phyloP scores from a whole-genome alignment of 2,113 vertebrate species.

The Galemys pyrenaicus region DNA sequence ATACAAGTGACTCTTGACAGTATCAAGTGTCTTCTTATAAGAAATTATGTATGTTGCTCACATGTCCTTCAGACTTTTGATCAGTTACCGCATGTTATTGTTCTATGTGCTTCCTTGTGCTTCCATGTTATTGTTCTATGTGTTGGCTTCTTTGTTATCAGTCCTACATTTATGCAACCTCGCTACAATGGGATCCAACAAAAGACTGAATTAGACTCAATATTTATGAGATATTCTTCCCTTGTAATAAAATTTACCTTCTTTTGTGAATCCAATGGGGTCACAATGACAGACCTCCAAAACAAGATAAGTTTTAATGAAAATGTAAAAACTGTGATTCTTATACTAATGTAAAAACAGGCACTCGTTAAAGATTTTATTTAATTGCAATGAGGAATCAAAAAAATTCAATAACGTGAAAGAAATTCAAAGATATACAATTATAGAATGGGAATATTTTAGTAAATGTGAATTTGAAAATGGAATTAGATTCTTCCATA shows the following conservation, averaged over 20 bases:
- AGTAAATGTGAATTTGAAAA: background rate
- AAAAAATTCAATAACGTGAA: constrained; percentile 5
- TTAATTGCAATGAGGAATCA: background rate
- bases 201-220: background rate
- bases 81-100: too few relatives aligned
- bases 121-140: too few relatives aligned
- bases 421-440: background rate
- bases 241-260: background rate
- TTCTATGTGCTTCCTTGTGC: too few relatives aligned
- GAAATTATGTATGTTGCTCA: too few relatives aligned
- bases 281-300: background rate
- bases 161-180: too few relatives aligned
- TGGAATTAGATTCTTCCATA: background rate
- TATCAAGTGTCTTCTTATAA: too few relatives aligned
- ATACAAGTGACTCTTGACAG: too few relatives aligned
- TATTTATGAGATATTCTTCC: background rate
- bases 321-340: background rate
- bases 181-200: background rate
- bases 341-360: background rate
- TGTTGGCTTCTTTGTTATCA: too few relatives aligned
- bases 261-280: background rate
- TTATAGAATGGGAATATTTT: background rate
- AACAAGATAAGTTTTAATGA: background rate
- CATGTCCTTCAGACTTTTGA: too few relatives aligned
- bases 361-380: background rate